Evolutionary conservation across 1,140 invertebrate genomes (phyloP).

Genomic region (Venustaconcha ellipsiformis): DNA sequence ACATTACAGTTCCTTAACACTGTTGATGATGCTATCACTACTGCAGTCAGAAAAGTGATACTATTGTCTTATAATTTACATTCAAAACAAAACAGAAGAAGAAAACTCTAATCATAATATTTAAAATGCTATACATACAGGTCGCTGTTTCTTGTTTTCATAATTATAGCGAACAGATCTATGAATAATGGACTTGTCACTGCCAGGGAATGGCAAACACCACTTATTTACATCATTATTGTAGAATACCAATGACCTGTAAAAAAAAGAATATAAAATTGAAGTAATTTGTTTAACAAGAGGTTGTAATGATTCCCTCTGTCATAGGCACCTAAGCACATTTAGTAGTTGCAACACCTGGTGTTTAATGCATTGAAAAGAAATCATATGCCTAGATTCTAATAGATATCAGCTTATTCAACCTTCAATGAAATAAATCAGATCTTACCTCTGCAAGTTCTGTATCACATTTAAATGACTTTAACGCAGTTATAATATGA

Average conservation of each 20-base stretch:
- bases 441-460: no score
- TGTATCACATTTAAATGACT: no score
- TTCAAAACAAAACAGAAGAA: not conserved
- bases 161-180: conserved; percentile 83
- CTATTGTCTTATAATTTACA: no score
- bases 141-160: conserved; percentile 77
- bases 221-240: conserved; percentile 76
- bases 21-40: not conserved
- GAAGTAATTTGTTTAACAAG: not conserved
- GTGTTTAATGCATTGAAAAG: no score
- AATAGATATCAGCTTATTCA: no score
- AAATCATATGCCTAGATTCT: no score
- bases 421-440: no score
- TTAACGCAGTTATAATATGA: no score
- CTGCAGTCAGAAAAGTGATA: no score
- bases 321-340: no score
- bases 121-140: conserved; percentile 67
- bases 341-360: no score
- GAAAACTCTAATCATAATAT: not conserved
- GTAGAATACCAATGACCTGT: conserved; percentile 76
- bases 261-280: conserved; percentile 41
- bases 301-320: no score
- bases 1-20: not conserved
- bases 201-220: conserved; percentile 82
- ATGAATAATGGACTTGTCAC: conserved; percentile 83